Conservation (phyloP, 1,140 invertebrate species). For the Bombus ignitus region DNA sequence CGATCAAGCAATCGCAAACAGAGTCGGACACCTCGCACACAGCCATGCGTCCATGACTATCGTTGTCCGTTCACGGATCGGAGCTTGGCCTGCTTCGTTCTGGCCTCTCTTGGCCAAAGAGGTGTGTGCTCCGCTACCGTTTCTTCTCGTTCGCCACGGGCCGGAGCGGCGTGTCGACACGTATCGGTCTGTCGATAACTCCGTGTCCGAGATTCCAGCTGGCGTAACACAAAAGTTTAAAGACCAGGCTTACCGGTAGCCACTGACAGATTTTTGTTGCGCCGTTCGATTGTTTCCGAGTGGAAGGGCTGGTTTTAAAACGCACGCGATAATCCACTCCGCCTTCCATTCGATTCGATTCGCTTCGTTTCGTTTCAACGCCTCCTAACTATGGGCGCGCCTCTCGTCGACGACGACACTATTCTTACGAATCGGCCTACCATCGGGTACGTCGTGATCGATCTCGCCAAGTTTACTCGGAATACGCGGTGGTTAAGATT, state of each 20-base stretch:
- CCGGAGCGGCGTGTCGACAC: constrained; percentile 27
- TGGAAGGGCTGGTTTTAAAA: constrained; percentile 1
- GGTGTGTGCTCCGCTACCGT: constrained; percentile 25
- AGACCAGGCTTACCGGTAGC: constrained; percentile 36
- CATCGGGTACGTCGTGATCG: neutral
- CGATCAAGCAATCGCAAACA: constrained; percentile 56
- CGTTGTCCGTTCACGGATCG: constrained; percentile 10
- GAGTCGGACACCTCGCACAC: constrained; percentile 19
- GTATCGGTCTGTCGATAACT: constrained; percentile 50
- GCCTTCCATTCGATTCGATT: neutral
- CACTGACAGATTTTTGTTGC: neutral
- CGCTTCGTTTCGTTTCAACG: neutral
- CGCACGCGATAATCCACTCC: constrained; percentile 18
- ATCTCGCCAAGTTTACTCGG: neutral
- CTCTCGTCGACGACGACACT: too few relatives aligned
- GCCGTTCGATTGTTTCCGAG: neutral
- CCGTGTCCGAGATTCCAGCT: constrained; percentile 28
- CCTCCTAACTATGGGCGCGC: neutral
- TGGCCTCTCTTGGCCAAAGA: constrained; percentile 6
- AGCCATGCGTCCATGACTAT: constrained; percentile 17
- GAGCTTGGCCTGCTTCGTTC: constrained; percentile 12
- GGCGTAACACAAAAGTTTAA: constrained; percentile 42
- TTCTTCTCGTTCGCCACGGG: constrained; percentile 19
- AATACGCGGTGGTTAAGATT: too few relatives aligned
- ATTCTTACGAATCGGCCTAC: too few relatives aligned